A percentile compares a stretch with the other conserved stretches of the same genome.
These are phyloP conservation scores for Criorhina ranunculi DNA, from an alignment of 2,888 invertebrate genomes.

Conservation along the genomic window DNA sequence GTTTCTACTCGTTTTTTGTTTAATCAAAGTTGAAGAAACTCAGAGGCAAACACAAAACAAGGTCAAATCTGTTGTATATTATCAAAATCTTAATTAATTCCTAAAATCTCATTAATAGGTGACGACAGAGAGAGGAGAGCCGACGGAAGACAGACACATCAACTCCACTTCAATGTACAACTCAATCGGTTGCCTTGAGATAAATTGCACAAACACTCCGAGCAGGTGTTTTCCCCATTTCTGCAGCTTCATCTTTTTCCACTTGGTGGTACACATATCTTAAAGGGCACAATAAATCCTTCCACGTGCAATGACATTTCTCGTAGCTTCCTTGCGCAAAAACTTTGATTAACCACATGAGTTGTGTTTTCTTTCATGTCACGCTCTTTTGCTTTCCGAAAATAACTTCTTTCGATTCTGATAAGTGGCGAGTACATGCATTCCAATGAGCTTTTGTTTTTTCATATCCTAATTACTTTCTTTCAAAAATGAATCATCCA, in stretches of 20 bases:
- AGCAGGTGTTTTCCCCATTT: constrained; percentile 28
- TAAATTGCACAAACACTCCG: background rate
- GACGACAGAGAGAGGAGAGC: background rate
- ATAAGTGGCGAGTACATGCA: background rate
- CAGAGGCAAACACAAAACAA: constrained; percentile 32
- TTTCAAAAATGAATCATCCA: constrained; percentile 27
- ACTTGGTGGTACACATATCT: background rate
- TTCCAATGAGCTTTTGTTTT: background rate
- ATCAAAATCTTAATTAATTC: constrained; percentile 37
- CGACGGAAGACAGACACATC: background rate
- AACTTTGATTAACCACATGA: background rate
- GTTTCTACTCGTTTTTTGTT: constrained; percentile 10
- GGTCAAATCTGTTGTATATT: constrained; percentile 48
- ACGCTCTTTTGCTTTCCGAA: background rate
- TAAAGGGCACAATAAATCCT: too few species aligned
- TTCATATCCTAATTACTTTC: background rate
- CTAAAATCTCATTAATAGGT: background rate
- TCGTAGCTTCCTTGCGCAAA: background rate
- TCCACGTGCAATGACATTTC: too few species aligned
- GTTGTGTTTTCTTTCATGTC: background rate
- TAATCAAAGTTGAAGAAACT: constrained; percentile 59
- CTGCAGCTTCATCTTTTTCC: background rate
- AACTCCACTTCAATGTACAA: background rate
- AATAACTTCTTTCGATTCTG: background rate
- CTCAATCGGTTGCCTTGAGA: background rate